Conservation (phyloP, 2,113 vertebrate genomes). For the Sinocyclocheilus anshuiensis region DNA sequence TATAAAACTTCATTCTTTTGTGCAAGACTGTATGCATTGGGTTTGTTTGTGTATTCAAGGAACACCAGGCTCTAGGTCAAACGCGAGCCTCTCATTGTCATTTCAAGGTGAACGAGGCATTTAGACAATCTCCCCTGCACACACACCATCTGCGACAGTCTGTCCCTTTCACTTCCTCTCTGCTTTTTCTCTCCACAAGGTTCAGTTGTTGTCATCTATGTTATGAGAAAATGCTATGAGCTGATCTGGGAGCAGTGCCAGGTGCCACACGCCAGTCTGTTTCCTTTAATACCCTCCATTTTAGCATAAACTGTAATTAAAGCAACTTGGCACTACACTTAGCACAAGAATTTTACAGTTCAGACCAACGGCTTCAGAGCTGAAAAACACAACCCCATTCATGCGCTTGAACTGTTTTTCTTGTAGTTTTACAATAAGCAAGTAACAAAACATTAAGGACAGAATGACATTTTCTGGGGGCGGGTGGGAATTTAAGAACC, state of each 20-base stretch:
- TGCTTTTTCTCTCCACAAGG: constrained; percentile 42
- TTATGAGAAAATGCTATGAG: constrained; percentile 58
- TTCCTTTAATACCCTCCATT: constrained; percentile 66
- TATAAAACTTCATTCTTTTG: not conserved
- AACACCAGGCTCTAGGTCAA: constrained; percentile 48
- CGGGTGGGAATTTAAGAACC: not conserved
- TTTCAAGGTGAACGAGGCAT: constrained; percentile 56
- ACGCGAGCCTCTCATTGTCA: constrained; percentile 48
- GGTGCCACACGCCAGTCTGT: constrained; percentile 62
- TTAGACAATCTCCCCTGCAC: constrained; percentile 45
- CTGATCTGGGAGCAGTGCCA: constrained; percentile 68
- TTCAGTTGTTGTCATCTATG: constrained; percentile 63
- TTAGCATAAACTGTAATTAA: constrained; percentile 78
- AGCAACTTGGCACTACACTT: constrained; percentile 59
- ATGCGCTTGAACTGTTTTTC: not conserved
- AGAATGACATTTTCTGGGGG: not conserved
- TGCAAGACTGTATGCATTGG: not conserved
- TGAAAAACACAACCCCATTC: not conserved
- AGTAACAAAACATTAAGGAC: not conserved
- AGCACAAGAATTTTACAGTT: constrained; percentile 44
- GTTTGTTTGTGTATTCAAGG: constrained; percentile 15
- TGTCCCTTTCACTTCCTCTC: constrained; percentile 50
- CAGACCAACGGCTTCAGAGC: constrained; percentile 15
- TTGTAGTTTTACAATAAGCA: not conserved
- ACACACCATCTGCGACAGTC: constrained; percentile 54